Base-by-base conservation (phyloP, 2,797 vertebrate genomes). In the Lepus townsendii region DNA sequence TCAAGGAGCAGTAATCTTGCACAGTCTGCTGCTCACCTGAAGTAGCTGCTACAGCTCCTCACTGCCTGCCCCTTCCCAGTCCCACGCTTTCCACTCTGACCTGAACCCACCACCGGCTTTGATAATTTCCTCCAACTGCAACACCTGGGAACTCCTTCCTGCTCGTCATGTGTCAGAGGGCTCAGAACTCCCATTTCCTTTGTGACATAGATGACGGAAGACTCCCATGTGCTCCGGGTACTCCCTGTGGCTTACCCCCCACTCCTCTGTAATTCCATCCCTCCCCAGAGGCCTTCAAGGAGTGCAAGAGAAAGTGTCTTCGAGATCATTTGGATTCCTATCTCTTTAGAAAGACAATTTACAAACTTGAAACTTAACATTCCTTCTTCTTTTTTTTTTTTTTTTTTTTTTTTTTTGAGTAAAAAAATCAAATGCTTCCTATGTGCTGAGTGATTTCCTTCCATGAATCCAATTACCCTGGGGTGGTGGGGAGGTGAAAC, bases 281-380 rank as follows among this genome's bases (percentile, higher is more conserved):
- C 83, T 50, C 60, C 62, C 12, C 6, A 42, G 71, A 22, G 72
- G 14, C 8, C 13, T 7, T 1, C 3, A 24, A 30, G 50, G 22
- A 72, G 60, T 3, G 8, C 4, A 24, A 60, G 19, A 52, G 22
- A 54, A 66, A 65, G 72, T 19, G 8, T 12, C 22, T 12, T 4
- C 17, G 57, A 79, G 26, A 30, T 32, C 79, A 65, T 68, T 20
- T 6, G 47, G 47, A 65, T 57, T 76, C 69, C 50, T 65, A 62
- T 88, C 62, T 24, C 54, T 57, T 60, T 88, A 76, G 87, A 75
- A 83, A 92, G 68, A 69, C 0, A 13, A 32, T 95, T 78, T 82
- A 77, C 38, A 78, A 57, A 63, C 60, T 12, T 62, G 57, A 14
- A n/a, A 35, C 87, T 83, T 63, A 95, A 87, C 63, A 42, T 30